Percentiles rank a stretch among this genome's conserved stretches.
These are phyloP conservation scores for Pteropus rufus DNA, from an alignment of 2,797 vertebrate genomes.

Conservation along the genomic window DNA sequence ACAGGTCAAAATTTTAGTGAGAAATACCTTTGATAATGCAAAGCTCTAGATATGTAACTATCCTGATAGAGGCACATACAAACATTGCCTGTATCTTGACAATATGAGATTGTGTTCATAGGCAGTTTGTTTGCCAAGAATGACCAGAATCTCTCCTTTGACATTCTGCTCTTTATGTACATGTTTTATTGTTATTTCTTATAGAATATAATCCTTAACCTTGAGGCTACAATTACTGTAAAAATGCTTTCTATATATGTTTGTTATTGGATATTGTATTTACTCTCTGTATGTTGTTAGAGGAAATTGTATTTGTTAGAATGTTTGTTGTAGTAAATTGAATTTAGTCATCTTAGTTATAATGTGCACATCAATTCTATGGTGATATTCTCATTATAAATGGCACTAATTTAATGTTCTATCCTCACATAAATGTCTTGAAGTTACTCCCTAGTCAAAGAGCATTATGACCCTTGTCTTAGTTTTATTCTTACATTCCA, in stretches of 20 bases:
- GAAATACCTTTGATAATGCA: neutral
- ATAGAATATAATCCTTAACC: constrained; percentile 34
- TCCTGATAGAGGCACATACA: neutral
- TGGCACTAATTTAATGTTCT: constrained; percentile 21
- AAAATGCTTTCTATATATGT: constrained; percentile 39
- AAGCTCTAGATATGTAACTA: neutral
- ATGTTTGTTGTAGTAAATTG: constrained; percentile 53
- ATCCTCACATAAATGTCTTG: constrained; percentile 5
- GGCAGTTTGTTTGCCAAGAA: neutral
- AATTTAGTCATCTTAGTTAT: constrained; percentile 45
- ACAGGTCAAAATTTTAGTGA: neutral
- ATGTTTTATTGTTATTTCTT: constrained; percentile 42
- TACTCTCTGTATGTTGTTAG: constrained; percentile 47
- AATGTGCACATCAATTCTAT: constrained; percentile 13
- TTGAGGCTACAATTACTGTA: constrained; percentile 47
- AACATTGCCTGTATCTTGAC: neutral
- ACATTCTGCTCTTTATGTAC: neutral
- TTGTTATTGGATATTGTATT: constrained; percentile 54
- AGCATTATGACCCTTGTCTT: neutral
- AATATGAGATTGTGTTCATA: neutral
- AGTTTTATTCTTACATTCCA: neutral
- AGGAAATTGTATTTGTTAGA: constrained; percentile 50
- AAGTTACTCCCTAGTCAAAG: constrained; percentile 23
- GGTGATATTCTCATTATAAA: constrained; percentile 50
- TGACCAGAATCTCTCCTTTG: neutral